Evolutionary conservation across 2,888 invertebrate species (phyloP), one percentile per base, ranked within the genome.

Genomic region (Harpagoxenus sublaevis): DNA sequence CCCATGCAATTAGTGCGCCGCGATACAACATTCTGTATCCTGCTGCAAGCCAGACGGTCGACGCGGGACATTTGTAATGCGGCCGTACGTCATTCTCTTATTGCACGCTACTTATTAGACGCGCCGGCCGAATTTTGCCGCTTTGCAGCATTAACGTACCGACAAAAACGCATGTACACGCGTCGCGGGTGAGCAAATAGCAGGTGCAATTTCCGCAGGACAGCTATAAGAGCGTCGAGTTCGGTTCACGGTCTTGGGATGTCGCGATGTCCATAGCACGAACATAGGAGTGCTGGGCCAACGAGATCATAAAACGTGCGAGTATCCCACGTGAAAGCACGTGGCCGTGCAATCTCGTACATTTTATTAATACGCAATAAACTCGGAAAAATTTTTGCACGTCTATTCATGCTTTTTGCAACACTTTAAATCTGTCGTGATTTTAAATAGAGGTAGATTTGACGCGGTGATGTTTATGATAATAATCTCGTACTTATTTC

Each of bases 41-140:
- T 78, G 63, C 81, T 65, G 31, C 57, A 65, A 55, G 63, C 75
- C 66, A 18, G 77, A 15, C 65, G 66, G 35, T 28, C 63, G 62
- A 39, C 48, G 10, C 66, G 48, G 48, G 79, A 68, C 77, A 83
- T 84, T 68, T 57, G 66, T 85, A 87, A 73, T 85, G 82, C 84
- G 83, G 68, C 55, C 79, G 79, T 79, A 78, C 53, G 81, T 85
- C 88, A 68, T 74, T 42, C 88, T 84, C 82, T 89, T 88, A 89
- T 88, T 89, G 84, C 87, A 78, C 88, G 74, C 82, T 83, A 84
- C 83, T 89, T 78, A 78, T 78, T 83, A 79, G 84, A 65, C 75
- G 82, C 63, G 57, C 81, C 62, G 74, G 83, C 74, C 86, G 66
- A 89, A 89, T 89, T 89, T 88, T 82, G 83, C 87, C 84, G 86